Evolutionary conservation across 2,888 invertebrate genomes (phyloP).

Genomic region (Volucella inflata): DNA sequence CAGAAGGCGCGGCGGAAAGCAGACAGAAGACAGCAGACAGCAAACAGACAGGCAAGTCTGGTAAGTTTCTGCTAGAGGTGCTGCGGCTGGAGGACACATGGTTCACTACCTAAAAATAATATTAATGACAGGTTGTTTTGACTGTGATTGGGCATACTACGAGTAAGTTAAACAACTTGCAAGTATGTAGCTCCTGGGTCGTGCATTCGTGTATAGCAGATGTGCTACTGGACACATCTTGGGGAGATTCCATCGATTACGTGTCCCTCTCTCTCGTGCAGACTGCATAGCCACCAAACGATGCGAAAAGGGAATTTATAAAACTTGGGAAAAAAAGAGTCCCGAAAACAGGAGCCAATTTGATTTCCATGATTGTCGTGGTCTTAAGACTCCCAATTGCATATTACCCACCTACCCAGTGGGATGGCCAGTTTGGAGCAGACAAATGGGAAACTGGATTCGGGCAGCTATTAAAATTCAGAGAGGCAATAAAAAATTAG

Average conservation of each 20-base stretch:
- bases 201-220: constrained; percentile 49
- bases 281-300: constrained; percentile 21
- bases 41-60: constrained; percentile 63
- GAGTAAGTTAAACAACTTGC: constrained; percentile 68
- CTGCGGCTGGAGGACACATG: constrained; percentile 46
- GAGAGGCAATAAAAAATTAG: constrained; percentile 17
- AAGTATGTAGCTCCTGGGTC: constrained; percentile 22
- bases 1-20: constrained; percentile 36
- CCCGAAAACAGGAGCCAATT: constrained; percentile 70
- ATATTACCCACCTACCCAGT: constrained; percentile 65
- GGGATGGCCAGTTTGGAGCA: constrained; percentile 54
- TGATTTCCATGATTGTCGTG: constrained; percentile 68
- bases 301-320: not conserved
- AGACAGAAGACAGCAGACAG: constrained; percentile 45
- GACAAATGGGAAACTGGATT: constrained; percentile 65
- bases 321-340: constrained; percentile 1
- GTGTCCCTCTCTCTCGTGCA: constrained; percentile 31
- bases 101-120: constrained; percentile 65
- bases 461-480: constrained; percentile 50
- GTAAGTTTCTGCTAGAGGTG: constrained; percentile 32
- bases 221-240: constrained; percentile 46
- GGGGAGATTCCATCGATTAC: constrained; percentile 72
- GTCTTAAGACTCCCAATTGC: constrained; percentile 34
- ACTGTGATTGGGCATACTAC: constrained; percentile 70
- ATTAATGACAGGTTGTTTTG: constrained; percentile 74